A percentile compares a stretch with the other conserved stretches of the same genome.
These are phyloP conservation scores for Valencia hispanica DNA, from an alignment of 2,797 vertebrate species.

Conservation along the genomic window DNA sequence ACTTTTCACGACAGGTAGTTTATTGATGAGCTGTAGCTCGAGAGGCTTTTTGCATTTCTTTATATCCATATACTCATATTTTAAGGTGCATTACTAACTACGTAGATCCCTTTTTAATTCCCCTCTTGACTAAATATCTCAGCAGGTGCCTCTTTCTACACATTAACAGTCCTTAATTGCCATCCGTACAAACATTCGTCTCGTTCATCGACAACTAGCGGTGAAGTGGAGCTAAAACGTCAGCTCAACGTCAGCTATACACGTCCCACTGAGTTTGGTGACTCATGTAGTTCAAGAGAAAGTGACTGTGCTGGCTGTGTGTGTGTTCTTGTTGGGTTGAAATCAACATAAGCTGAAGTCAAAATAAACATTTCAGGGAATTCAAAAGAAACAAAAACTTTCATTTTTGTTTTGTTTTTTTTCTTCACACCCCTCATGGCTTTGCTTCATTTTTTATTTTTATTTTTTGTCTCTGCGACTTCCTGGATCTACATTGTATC, in stretches of 20 bases:
- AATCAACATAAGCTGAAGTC: constrained; percentile 81
- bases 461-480: constrained; percentile 90
- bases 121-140: constrained; percentile 66
- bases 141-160: constrained; percentile 86
- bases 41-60: constrained; percentile 41
- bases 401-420: constrained; percentile 36
- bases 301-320: constrained; percentile 37
- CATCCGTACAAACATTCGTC: constrained; percentile 53
- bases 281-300: constrained; percentile 64
- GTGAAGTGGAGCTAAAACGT: not conserved
- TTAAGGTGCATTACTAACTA: constrained; percentile 52
- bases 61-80: constrained; percentile 48
- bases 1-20: constrained; percentile 70
- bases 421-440: constrained; percentile 81
- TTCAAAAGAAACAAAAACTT: constrained; percentile 35
- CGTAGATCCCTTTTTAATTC: constrained; percentile 11
- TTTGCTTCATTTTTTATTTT: constrained; percentile 90
- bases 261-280: constrained; percentile 67
- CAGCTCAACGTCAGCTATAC: constrained; percentile 44
- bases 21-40: constrained; percentile 55
- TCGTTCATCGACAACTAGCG: constrained; percentile 1
- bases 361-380: constrained; percentile 82
- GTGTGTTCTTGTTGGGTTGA: constrained; percentile 75
- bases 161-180: constrained; percentile 37
- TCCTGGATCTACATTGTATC: constrained; percentile 94